Evolutionary conservation across 2,888 invertebrate species (phyloP).

Genomic region (Frankliniella fusca): DNA sequence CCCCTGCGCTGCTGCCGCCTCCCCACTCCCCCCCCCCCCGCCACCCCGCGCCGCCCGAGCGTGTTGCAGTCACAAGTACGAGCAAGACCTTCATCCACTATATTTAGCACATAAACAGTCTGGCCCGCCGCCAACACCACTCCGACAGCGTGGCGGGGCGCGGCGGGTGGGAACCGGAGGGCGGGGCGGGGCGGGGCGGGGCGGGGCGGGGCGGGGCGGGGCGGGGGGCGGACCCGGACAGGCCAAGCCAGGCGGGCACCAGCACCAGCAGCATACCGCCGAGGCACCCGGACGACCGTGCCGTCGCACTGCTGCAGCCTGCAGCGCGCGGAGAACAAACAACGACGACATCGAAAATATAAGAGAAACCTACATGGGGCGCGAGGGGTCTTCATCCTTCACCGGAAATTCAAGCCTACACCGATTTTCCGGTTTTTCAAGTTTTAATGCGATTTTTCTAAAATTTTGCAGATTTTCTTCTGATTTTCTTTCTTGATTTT

Average conservation of each 20-base stretch:
- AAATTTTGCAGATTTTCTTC: no score
- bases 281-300: neutral
- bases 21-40: no score
- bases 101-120: conserved; percentile 10
- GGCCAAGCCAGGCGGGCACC: neutral
- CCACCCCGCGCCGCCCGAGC: neutral
- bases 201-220: neutral
- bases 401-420: no score
- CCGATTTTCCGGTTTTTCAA: no score
- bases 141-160: neutral
- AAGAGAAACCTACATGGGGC: no score
- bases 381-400: no score
- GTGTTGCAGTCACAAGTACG: conserved; percentile 2
- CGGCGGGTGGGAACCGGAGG: neutral
- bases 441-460: no score
- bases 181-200: neutral
- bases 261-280: no score
- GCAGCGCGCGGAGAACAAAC: neutral
- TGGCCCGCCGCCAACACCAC: neutral
- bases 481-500: no score
- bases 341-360: neutral
- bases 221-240: neutral
- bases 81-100: conserved; percentile 17
- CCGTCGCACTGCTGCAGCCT: neutral
- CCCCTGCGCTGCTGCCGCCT: no score